Evolutionary conservation across 53 echinoderm and acorn worm genomes (phyloP).

Genomic region (Holothuria scabra): DNA sequence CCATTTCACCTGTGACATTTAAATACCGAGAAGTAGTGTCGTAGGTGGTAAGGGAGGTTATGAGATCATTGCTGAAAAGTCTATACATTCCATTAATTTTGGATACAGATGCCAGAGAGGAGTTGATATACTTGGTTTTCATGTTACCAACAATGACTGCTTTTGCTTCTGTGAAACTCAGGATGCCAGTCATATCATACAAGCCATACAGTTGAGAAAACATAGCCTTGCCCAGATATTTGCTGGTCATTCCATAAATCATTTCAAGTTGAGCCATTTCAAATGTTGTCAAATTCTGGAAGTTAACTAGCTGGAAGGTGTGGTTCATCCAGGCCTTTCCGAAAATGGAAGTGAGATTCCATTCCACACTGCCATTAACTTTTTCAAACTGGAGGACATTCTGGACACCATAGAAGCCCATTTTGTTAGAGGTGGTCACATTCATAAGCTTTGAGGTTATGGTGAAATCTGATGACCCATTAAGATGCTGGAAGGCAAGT

Average conservation of each 20-base stretch:
- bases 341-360: conserved; percentile 41
- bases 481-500: conserved; percentile 34
- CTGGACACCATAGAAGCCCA: conserved; percentile 70
- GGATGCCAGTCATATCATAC: conserved; percentile 49
- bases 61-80: conserved; percentile 43
- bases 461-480: conserved; percentile 54
- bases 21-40: conserved; percentile 52
- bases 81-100: conserved; percentile 58
- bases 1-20: conserved; percentile 73
- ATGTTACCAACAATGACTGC: background rate
- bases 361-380: conserved; percentile 70
- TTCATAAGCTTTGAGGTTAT: conserved; percentile 66
- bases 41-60: conserved; percentile 52
- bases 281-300: conserved; percentile 61
- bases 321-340: conserved; percentile 37
- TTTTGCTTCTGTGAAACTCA: conserved; percentile 55
- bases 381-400: conserved; percentile 65
- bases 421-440: conserved; percentile 64
- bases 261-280: conserved; percentile 48
- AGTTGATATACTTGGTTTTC: conserved; percentile 43
- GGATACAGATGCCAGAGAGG: conserved; percentile 48
- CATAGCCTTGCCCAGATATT: conserved; percentile 35
- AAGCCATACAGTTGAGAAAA: conserved; percentile 52
- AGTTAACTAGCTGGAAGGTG: conserved; percentile 60
- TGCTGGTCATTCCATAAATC: conserved; percentile 48